These are phyloP conservation scores for Amphiprion ocellaris DNA, from an alignment of 2,113 vertebrate genomes.

Conservation along the genomic window DNA sequence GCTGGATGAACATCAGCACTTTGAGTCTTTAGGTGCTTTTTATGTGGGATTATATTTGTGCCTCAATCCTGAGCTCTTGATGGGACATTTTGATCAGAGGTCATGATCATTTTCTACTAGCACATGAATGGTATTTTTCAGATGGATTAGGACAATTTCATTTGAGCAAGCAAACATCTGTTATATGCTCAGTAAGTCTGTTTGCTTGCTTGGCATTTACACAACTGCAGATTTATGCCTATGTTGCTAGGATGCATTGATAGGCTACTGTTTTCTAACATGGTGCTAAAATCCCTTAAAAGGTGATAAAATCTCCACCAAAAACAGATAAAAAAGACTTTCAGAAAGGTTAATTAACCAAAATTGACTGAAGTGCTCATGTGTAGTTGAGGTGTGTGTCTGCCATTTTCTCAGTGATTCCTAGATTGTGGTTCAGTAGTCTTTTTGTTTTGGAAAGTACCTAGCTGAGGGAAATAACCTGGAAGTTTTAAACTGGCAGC, in stretches of 20 bases:
- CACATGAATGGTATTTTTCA: background rate
- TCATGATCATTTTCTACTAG: background rate
- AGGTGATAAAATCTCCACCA: background rate
- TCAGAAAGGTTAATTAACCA: no score
- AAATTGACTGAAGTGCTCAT: no score
- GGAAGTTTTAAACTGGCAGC: no score
- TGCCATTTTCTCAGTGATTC: no score
- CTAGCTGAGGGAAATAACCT: no score
- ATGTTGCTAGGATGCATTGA: background rate
- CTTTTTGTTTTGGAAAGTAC: no score
- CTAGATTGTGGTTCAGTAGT: no score
- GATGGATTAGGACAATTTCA: no score
- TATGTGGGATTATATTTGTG: conserved; percentile 20
- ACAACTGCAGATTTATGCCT: background rate
- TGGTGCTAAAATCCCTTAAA: background rate
- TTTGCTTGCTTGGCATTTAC: background rate
- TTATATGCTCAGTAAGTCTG: background rate
- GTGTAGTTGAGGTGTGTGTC: no score
- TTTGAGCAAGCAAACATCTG: background rate
- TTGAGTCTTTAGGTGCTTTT: conserved; percentile 44
- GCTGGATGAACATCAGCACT: conserved; percentile 38
- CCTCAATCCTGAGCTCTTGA: conserved; percentile 5
- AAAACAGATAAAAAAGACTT: no score
- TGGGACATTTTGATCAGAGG: background rate
- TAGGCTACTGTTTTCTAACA: background rate